Conservation (phyloP, 2,113 vertebrate species). For the Bujurquina vittata region DNA sequence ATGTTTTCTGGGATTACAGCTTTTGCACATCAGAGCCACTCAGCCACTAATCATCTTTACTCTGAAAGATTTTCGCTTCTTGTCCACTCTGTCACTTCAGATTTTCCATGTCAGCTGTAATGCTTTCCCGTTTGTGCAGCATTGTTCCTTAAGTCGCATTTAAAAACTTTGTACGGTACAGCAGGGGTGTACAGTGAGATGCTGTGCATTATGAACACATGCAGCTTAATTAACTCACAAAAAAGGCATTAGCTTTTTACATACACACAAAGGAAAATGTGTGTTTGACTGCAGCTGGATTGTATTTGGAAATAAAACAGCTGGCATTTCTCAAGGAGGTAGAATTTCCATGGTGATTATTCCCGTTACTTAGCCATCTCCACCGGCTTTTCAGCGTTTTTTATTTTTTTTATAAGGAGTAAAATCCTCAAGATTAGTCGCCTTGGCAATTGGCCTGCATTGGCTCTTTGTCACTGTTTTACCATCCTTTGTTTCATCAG, state of each 20-base stretch:
- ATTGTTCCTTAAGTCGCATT: slow-evolving; percentile 32
- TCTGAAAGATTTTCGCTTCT: background rate
- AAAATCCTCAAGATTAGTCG: slow-evolving; percentile 60
- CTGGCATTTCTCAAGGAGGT: slow-evolving; percentile 33
- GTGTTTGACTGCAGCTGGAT: slow-evolving; percentile 29
- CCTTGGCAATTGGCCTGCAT: slow-evolving; percentile 48
- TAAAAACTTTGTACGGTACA: slow-evolving; percentile 30
- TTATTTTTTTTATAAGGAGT: slow-evolving; percentile 18
- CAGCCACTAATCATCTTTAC: slow-evolving; percentile 15
- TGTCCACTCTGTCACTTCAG: slow-evolving; percentile 9
- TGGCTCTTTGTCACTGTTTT: slow-evolving; percentile 57
- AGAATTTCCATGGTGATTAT: slow-evolving; percentile 54
- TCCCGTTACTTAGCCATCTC: slow-evolving; percentile 55
- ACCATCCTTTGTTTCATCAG: slow-evolving; percentile 63
- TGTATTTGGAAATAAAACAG: slow-evolving; percentile 39
- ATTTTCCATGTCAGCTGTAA: slow-evolving; percentile 42
- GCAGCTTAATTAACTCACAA: slow-evolving; percentile 30
- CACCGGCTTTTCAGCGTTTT: background rate
- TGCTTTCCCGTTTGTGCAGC: background rate
- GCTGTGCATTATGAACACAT: background rate
- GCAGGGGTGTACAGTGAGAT: background rate
- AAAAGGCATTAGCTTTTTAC: slow-evolving; percentile 8
- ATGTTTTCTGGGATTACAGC: slow-evolving; percentile 13
- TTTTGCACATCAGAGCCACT: slow-evolving; percentile 2
- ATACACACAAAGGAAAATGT: slow-evolving; percentile 17